These are phyloP conservation scores for Cerceris ruficornis DNA, from an alignment of 2,888 invertebrate species.

Conservation along the genomic window DNA sequence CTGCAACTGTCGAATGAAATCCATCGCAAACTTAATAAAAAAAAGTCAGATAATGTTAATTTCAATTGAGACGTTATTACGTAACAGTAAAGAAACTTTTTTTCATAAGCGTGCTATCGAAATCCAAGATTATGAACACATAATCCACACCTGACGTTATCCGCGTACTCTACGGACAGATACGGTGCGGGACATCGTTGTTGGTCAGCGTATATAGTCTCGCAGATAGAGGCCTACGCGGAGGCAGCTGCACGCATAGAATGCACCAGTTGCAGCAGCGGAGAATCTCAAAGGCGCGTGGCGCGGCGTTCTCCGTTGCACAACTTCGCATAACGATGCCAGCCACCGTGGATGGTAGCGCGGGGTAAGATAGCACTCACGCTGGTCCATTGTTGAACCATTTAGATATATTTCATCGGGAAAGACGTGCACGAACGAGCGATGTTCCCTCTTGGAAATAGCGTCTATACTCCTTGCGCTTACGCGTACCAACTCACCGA, in stretches of 20 bases:
- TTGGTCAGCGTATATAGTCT: conserved; percentile 10
- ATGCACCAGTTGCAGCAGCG: conserved; percentile 8
- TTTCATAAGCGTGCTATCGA: not conserved
- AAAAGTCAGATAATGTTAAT: too few relatives aligned
- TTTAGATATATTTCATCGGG: conserved; percentile 57
- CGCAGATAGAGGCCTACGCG: conserved; percentile 1
- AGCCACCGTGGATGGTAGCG: conserved; percentile 24
- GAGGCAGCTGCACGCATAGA: conserved; percentile 42
- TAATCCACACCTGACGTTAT: conserved; percentile 22
- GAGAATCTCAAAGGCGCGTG: conserved; percentile 45
- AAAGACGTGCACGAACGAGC: conserved; percentile 46
- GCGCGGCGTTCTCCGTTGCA: conserved; percentile 3
- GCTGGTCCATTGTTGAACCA: conserved; percentile 51
- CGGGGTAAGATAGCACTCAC: conserved; percentile 32
- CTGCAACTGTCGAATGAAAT: too few relatives aligned
- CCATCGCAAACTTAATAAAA: too few relatives aligned
- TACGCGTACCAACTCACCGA: conserved; percentile 7
- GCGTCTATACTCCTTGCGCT: conserved; percentile 22
- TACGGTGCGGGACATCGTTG: conserved; percentile 34
- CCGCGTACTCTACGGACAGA: conserved; percentile 16
- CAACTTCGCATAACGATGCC: conserved; percentile 31
- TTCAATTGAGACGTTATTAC: too few relatives aligned
- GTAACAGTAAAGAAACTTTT: not conserved
- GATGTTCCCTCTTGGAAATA: conserved; percentile 39
- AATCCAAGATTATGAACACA: conserved; percentile 30